Percentiles rank a stretch among this genome's conserved stretches.
phyloP scores from a whole-genome alignment of 2,113 vertebrate genomes.

The Oryzias javanicus region DNA sequence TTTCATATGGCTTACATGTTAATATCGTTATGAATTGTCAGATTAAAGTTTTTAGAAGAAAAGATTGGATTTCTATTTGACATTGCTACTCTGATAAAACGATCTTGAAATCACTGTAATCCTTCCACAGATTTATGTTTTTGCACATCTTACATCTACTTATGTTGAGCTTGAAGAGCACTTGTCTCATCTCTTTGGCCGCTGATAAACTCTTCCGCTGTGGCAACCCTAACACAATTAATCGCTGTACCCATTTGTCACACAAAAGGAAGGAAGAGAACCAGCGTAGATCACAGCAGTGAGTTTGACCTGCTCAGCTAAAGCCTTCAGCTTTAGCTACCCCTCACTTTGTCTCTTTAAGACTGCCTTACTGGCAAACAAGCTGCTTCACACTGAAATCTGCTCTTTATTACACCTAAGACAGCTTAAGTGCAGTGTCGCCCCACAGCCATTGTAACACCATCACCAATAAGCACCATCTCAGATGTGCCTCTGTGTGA shows the following conservation, averaged over 20 bases:
- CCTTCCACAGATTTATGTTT: too few relatives aligned
- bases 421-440: conserved; percentile 51
- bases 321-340: conserved; percentile 4
- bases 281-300: conserved; percentile 9
- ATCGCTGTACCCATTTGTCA: not conserved
- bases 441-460: conserved; percentile 44
- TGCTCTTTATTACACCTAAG: conserved; percentile 48
- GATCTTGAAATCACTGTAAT: too few relatives aligned
- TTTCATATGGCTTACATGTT: too few relatives aligned
- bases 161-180: too few relatives aligned
- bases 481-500: conserved; percentile 1
- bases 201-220: not conserved
- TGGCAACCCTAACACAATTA: not conserved
- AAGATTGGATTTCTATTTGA: too few relatives aligned
- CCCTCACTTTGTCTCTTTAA: conserved; percentile 25
- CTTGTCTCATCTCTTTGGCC: not conserved
- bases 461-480: conserved; percentile 27
- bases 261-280: conserved; percentile 5
- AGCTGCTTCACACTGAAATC: conserved; percentile 45
- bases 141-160: too few relatives aligned
- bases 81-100: too few relatives aligned
- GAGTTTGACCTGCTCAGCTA: conserved; percentile 14
- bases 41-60: too few relatives aligned
- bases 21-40: too few relatives aligned
- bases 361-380: conserved; percentile 18